These are phyloP conservation scores for Acleris emargana DNA, from an alignment of 2,888 invertebrate species.

Conservation along the genomic window DNA sequence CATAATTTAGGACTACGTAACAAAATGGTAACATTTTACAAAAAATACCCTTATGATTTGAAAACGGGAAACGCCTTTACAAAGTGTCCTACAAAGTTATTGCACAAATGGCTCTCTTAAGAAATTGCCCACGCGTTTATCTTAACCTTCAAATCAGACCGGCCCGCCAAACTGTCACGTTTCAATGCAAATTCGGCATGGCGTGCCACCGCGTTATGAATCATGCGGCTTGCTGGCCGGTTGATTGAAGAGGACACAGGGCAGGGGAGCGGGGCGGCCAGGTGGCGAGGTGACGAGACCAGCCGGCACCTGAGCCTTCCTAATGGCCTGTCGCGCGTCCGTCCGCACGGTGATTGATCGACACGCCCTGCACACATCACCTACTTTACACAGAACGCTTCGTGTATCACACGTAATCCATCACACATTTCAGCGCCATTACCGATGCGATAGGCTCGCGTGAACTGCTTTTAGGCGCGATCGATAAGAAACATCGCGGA, in stretches of 20 bases:
- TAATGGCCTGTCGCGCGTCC: constrained; percentile 80
- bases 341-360: constrained; percentile 79
- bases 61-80: too few species aligned
- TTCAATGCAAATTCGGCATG: constrained; percentile 30
- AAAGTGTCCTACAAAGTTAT: too few species aligned
- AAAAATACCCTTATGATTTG: too few species aligned
- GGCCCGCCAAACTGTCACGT: constrained; percentile 4
- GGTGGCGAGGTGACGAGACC: constrained; percentile 41
- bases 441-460: constrained; percentile 36
- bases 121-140: too few species aligned
- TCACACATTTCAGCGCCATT: constrained; percentile 56
- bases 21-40: too few species aligned
- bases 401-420: constrained; percentile 69
- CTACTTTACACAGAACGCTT: constrained; percentile 49
- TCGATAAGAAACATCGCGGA: constrained; percentile 26
- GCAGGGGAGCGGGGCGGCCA: constrained; percentile 40
- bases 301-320: constrained; percentile 68
- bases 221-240: constrained; percentile 52
- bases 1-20: too few species aligned
- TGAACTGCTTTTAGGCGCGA: constrained; percentile 31
- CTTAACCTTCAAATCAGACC: background rate
- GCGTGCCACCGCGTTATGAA: constrained; percentile 40
- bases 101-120: too few species aligned
- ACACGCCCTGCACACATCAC: constrained; percentile 70
- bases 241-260: constrained; percentile 60